Percentiles rank a stretch among this genome's conserved stretches.
Evolutionary conservation across 2,888 invertebrate species (phyloP).

Genomic region (Onthophagus sagittarius): DNA sequence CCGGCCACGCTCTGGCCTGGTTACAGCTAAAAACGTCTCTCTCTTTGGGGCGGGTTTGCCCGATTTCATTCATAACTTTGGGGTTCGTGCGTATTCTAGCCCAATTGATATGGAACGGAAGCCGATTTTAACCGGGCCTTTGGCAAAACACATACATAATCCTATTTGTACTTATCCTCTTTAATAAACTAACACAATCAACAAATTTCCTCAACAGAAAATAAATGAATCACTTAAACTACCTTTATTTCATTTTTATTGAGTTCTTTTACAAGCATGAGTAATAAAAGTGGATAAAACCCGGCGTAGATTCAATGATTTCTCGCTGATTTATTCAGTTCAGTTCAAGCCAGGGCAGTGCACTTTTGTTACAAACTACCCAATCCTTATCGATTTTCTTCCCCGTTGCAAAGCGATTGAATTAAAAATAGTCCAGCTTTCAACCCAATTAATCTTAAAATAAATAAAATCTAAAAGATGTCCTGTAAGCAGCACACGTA

Average conservation of each 20-base stretch:
- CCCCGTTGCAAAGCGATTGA: background rate
- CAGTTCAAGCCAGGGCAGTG: background rate
- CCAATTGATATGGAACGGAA: background rate
- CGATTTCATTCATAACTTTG: slow-evolving; percentile 8
- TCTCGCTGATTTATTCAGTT: background rate
- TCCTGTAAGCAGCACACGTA: background rate
- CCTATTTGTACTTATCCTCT: too few relatives aligned
- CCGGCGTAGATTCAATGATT: too few relatives aligned
- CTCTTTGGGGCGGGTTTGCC: slow-evolving; percentile 5
- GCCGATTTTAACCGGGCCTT: background rate
- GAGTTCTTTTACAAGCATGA: too few relatives aligned
- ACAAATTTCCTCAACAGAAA: too few relatives aligned
- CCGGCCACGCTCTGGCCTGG: slow-evolving; percentile 1
- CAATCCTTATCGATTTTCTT: background rate
- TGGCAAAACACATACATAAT: background rate
- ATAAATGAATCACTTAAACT: too few relatives aligned
- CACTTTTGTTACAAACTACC: background rate
- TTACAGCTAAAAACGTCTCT: slow-evolving; percentile 1
- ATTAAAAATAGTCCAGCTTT: background rate
- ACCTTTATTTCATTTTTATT: too few relatives aligned
- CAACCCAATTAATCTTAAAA: background rate
- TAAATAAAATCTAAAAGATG: background rate
- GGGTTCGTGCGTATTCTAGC: background rate
- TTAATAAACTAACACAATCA: too few relatives aligned
- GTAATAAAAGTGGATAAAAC: too few relatives aligned